Conservation (phyloP, 2,797 vertebrate genomes). For the Merluccius polli region DNA sequence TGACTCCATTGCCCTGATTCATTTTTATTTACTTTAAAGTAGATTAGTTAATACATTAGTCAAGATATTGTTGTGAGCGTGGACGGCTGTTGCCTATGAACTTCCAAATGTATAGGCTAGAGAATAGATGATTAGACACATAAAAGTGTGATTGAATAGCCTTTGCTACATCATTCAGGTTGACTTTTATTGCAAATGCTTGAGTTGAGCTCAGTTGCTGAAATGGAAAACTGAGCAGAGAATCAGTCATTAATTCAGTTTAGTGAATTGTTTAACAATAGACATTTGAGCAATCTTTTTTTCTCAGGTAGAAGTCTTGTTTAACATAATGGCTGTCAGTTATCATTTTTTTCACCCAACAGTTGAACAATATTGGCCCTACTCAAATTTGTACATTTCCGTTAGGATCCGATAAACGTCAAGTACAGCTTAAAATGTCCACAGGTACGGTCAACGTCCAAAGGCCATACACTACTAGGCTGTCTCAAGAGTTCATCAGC, state of each 20-base stretch:
- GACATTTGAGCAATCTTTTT: not conserved
- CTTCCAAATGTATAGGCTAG: not conserved
- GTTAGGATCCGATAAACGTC: not conserved
- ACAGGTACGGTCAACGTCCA: no score
- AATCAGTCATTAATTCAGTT: not conserved
- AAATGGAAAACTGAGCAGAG: not conserved
- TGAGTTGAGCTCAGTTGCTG: not conserved
- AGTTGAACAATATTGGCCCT: not conserved
- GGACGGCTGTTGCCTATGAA: not conserved
- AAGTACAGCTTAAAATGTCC: no score
- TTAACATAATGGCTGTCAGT: not conserved
- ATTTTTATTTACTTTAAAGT: not conserved
- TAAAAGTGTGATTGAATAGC: not conserved
- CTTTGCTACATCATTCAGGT: not conserved
- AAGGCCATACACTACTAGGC: no score
- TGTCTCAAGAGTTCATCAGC: no score
- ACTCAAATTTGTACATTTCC: not conserved
- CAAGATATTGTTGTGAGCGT: not conserved
- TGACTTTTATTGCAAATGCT: not conserved
- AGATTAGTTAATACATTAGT: not conserved
- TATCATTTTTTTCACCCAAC: not conserved
- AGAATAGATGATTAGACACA: not conserved
- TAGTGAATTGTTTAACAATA: not conserved
- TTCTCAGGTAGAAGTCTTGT: not conserved
- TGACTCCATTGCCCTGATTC: not conserved